Conservation (phyloP, 2,113 vertebrate species). For the Ciconia stormi region DNA sequence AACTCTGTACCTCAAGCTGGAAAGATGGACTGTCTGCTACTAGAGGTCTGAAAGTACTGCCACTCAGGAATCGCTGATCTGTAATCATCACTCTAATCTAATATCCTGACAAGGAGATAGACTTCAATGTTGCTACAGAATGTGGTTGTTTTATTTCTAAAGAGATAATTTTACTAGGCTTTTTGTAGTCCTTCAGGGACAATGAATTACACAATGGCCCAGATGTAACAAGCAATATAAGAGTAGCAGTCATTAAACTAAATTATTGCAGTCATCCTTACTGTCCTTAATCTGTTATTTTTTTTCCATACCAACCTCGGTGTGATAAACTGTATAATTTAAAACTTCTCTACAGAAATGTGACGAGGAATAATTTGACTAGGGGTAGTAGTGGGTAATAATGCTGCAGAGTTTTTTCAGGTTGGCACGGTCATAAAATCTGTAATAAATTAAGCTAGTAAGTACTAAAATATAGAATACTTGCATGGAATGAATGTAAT, state of each 20-base stretch:
- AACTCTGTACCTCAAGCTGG: not conserved
- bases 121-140: not conserved
- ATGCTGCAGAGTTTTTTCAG: not conserved
- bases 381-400: not conserved
- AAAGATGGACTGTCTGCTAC: not conserved
- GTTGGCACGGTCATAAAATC: not conserved
- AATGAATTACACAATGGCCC: conserved; percentile 10
- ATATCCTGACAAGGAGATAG: not conserved
- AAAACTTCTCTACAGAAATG: not conserved
- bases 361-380: not conserved
- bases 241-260: not conserved
- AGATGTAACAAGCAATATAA: not conserved
- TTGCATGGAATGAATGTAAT: not conserved
- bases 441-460: not conserved
- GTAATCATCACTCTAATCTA: not conserved
- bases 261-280: conserved; percentile 4
- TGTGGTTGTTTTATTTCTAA: not conserved
- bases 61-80: not conserved
- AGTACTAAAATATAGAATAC: not conserved
- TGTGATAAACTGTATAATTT: not conserved
- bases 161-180: conserved; percentile 15
- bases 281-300: not conserved
- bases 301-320: not conserved
- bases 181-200: conserved; percentile 29
- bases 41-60: not conserved